phyloP scores from a whole-genome alignment of 2,888 invertebrate species.

The Acanthoscelides obtectus region DNA sequence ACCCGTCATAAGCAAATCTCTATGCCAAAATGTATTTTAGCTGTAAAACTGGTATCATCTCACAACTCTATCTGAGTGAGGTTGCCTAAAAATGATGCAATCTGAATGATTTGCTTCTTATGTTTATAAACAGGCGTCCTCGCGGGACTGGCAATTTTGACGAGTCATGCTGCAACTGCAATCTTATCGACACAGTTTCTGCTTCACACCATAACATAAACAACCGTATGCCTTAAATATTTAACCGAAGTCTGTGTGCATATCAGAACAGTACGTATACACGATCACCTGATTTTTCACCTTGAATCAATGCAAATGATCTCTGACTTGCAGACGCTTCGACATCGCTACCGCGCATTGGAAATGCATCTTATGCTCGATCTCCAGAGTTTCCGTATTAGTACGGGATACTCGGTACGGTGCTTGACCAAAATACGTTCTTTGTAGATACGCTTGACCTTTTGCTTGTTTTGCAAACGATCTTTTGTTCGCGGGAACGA shows the following conservation, averaged over 20 bases:
- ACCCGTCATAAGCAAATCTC: no score
- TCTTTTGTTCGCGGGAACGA: no score
- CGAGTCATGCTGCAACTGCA: background rate
- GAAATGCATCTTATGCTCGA: conserved; percentile 18
- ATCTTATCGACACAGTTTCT: background rate
- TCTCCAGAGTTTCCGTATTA: background rate
- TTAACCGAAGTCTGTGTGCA: background rate
- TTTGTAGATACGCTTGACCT: no score
- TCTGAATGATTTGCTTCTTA: no score
- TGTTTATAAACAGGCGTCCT: background rate
- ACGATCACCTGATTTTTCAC: background rate
- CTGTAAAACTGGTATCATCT: no score
- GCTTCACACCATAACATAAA: background rate
- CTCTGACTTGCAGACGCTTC: conserved; percentile 1
- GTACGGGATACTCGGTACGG: background rate
- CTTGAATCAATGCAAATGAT: conserved; percentile 9
- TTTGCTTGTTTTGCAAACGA: no score
- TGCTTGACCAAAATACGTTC: no score
- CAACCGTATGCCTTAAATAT: background rate
- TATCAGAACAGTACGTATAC: background rate
- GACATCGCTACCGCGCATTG: conserved; percentile 8
- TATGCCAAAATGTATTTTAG: no score
- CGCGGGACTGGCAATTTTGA: background rate
- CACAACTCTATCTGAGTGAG: no score
- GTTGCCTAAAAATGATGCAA: no score